Base-by-base conservation (phyloP, 2,888 invertebrate species). In the Brachypalpus laphriformis region DNA sequence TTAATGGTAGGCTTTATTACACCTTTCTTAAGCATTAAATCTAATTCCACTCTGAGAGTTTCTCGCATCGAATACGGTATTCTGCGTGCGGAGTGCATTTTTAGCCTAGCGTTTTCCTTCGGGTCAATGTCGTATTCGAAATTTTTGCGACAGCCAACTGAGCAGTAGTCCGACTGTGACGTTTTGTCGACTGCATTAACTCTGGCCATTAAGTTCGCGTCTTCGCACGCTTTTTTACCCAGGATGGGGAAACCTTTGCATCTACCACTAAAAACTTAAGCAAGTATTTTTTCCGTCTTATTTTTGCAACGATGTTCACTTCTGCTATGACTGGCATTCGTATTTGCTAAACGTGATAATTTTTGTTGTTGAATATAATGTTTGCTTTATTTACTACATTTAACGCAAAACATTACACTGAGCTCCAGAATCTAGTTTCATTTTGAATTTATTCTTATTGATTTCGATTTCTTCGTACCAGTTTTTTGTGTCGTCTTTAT, bases 51-150 rank as follows among this genome's bases (percentile, higher is more conserved):
- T 25, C 25, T 25, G 25, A 25, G 25, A 2, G 51, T 37, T 25
- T n/a, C n/a, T n/a, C n/a, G 66, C 40, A 16, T 40, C 40, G 11
- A 63, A n/a, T n/a, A n/a, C n/a, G n/a, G n/a, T n/a, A 87, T 76
- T 56, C 61, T 61, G 16, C 82, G 63, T 7, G 86, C 28, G 8
- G 66, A 57, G 6, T 20, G 6, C 14, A 71, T 61, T 70, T 75
- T 54, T 16, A 81, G 51, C 18, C 71, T 49, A 6, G 54, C 18
- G 40, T 4, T 20, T 7, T 31, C 63, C 11, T 47, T 74, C 1
- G 68, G 9, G 22, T 83, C 72, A 3, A 78, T 78, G 3, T 82
- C 74, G 25, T 86, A 86, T 42, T 31, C 37, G 40, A 61, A 71
- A 20, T 77, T 59, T 42, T 59, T 42, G 31, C 16, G 6, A n/a